Base-by-base conservation (phyloP, 2,888 invertebrate species). In the Amorpha juglandis region DNA sequence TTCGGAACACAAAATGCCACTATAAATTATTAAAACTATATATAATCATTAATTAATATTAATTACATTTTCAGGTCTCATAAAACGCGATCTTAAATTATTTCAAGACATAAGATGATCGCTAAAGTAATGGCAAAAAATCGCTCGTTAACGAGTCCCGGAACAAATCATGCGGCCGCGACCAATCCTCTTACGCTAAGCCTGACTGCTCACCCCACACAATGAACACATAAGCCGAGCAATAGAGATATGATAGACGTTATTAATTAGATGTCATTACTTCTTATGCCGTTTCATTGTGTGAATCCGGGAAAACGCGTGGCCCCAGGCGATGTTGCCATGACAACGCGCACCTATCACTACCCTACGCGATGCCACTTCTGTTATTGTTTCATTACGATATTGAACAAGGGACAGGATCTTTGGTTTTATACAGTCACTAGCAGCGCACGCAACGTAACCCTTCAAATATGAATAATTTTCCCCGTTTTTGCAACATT, bases 181-280 rank as follows among this genome's bases (percentile, higher is more conserved):
- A 85, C 82, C 88, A 89, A 91, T 92, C 92, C 91, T 90, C 92
- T 91, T 92, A 90, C 82, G 80, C 72, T 90, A 88, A 91, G 88
- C 88, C 82, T 82, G 73, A 75, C 74, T 58, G 58, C 58, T 58
- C 58, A 78, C 82, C 79, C 78, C 75, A 71, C 77, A 68, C 68
- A 72, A 71, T 69, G 74, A 71, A 74, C 82, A 78, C 79, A 84
- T 88, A 87, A 88, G 88, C 86, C 87, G 78, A 82, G 89, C 89
- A 90, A 92, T 91, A 84, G 89, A 91, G 91, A 92, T 92, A 92
- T 92, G 89, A 92, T 91, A 90, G 89, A 90, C 86, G 89, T 91
- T 91, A 93, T 93, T 93, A 92, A 93, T 92, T 92, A 91, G 89
- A 89, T 88, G 88, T 90, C 92, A 84, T 91, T 91, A 89, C 88